These are phyloP conservation scores for Lepeophtheirus nordmannii DNA, from an alignment of 2,888 invertebrate species.

Conservation along the genomic window DNA sequence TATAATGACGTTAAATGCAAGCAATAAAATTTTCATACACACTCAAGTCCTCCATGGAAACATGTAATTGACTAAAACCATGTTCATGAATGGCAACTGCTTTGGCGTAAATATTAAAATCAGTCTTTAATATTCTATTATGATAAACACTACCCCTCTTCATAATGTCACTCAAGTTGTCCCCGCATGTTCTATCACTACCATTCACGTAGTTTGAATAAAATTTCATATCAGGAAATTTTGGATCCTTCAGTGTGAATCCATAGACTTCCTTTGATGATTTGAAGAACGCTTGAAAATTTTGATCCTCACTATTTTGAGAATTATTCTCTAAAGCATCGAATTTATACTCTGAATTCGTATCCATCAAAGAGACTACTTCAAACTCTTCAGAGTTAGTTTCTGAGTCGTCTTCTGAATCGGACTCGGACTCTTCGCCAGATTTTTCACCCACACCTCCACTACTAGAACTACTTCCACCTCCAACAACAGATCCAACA, in stretches of 20 bases:
- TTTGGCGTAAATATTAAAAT: background rate
- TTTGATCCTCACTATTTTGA: background rate
- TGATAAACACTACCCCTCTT: background rate
- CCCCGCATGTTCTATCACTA: background rate
- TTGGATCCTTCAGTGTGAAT: background rate
- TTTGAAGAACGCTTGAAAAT: background rate
- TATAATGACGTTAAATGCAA: background rate
- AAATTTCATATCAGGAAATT: background rate
- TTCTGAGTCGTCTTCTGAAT: background rate
- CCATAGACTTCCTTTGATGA: background rate
- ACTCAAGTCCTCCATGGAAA: background rate
- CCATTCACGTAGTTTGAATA: background rate
- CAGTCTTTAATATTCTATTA: background rate
- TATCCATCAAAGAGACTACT: background rate
- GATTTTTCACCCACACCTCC: background rate
- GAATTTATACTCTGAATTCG: background rate
- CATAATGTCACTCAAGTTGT: background rate
- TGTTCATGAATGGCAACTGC: background rate
- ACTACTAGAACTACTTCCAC: background rate
- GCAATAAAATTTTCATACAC: background rate
- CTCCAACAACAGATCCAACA: background rate
- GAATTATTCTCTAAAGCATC: background rate
- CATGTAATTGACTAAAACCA: background rate
- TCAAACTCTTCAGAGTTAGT: background rate
- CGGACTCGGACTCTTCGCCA: background rate